A percentile compares a stretch with the other conserved stretches of the same genome.
phyloP scores from a whole-genome alignment of 2,113 vertebrate species.

The Apistogramma diplotaenia region DNA sequence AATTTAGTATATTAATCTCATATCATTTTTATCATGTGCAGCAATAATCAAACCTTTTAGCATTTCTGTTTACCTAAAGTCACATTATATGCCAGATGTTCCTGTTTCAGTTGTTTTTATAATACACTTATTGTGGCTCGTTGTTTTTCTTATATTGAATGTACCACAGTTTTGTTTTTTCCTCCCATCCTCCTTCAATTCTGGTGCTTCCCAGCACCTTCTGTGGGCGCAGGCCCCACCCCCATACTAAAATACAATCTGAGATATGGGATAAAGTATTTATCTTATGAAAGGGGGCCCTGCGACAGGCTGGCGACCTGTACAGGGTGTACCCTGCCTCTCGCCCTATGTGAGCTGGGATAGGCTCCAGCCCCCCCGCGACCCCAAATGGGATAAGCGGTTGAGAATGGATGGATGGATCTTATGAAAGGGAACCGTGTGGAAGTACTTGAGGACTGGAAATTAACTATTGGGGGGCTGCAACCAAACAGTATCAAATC shows the following conservation, averaged over 20 bases:
- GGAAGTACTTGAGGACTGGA: background rate
- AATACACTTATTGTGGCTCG: slow-evolving; percentile 23
- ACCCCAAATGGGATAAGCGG: no score
- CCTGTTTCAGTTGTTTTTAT: background rate
- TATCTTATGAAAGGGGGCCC: background rate
- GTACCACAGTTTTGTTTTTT: background rate
- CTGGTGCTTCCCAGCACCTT: background rate
- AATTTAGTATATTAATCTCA: slow-evolving; percentile 41
- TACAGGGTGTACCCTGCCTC: no score
- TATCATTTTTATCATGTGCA: slow-evolving; percentile 44
- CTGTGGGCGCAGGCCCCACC: no score
- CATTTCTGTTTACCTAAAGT: slow-evolving; percentile 30
- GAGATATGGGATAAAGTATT: no score
- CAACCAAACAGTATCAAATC: background rate
- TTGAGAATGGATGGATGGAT: no score
- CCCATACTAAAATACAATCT: no score
- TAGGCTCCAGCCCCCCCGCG: no score
- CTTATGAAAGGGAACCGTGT: background rate
- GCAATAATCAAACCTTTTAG: slow-evolving; percentile 41
- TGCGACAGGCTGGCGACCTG: no score
- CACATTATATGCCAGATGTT: slow-evolving; percentile 31
- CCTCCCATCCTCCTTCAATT: background rate
- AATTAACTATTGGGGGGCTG: background rate
- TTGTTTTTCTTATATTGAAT: slow-evolving; percentile 14
- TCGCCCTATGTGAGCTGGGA: no score